phyloP scores from a whole-genome alignment of 2,888 invertebrate species.

The Anthophora plumipes region DNA sequence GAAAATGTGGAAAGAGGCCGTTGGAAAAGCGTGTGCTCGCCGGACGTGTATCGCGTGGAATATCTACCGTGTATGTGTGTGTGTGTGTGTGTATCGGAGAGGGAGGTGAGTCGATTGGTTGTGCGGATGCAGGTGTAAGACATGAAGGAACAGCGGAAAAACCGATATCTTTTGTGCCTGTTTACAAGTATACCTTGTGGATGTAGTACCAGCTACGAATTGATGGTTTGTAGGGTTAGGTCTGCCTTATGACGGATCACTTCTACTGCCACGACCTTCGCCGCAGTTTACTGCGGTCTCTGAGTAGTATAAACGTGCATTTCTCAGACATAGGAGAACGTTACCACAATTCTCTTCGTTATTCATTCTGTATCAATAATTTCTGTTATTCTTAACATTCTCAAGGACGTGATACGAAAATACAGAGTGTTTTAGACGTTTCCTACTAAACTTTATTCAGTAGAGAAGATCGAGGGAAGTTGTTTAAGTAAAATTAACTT shows the following conservation, averaged over 20 bases:
- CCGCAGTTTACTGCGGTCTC: not conserved
- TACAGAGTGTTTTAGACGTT: no score
- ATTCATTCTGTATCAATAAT: no score
- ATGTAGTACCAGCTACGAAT: no score
- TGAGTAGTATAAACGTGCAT: not conserved
- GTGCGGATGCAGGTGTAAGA: not conserved
- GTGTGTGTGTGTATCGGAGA: not conserved
- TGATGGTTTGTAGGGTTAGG: no score
- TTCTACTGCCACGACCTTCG: not conserved
- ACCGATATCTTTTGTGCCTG: no score
- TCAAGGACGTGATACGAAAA: no score
- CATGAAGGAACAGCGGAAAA: not conserved
- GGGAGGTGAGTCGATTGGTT: not conserved
- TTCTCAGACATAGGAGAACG: not conserved
- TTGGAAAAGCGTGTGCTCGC: not conserved
- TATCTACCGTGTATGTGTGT: constrained; percentile 1
- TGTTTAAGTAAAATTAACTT: no score
- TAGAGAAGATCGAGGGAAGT: no score
- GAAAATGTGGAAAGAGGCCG: constrained; percentile 20
- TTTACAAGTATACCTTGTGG: not conserved
- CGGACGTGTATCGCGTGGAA: constrained; percentile 34
- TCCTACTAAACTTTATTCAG: no score
- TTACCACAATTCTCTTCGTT: not conserved
- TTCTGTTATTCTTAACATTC: no score
- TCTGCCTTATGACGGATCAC: not conserved